phyloP scores from a whole-genome alignment of 2,797 vertebrate genomes.

The Brachymystax lenok region DNA sequence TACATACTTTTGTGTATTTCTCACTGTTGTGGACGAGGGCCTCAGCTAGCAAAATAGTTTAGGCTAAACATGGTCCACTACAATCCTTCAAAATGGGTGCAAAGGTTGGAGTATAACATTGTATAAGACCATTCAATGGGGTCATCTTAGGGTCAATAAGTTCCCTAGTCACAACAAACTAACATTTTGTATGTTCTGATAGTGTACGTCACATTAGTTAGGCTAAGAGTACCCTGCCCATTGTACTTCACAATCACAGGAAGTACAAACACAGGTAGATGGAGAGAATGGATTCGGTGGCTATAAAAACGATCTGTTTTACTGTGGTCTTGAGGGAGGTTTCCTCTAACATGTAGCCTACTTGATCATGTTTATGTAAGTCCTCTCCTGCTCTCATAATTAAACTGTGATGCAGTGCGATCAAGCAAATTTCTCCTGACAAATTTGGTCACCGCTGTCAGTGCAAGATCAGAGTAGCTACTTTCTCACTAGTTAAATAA shows the following conservation, averaged over 20 bases:
- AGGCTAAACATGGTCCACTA: too few relatives aligned
- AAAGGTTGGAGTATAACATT: not conserved
- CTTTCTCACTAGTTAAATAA: not conserved
- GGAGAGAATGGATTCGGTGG: not conserved
- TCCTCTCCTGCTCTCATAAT: not conserved
- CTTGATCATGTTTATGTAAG: not conserved
- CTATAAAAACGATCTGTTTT: not conserved
- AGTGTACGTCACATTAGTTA: too few relatives aligned
- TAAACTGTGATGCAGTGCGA: not conserved
- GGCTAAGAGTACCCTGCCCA: too few relatives aligned
- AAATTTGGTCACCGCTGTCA: not conserved
- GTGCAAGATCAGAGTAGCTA: slow-evolving; percentile 2
- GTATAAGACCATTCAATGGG: not conserved
- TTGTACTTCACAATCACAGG: too few relatives aligned
- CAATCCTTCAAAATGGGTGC: too few relatives aligned
- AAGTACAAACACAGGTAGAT: too few relatives aligned
- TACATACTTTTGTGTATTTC: too few relatives aligned
- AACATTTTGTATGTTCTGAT: too few relatives aligned
- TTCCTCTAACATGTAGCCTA: not conserved
- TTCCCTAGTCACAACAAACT: too few relatives aligned
- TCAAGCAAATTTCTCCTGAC: not conserved
- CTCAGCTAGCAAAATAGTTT: not conserved
- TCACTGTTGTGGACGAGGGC: not conserved
- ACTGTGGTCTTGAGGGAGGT: not conserved
- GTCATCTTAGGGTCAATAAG: not conserved